Evolutionary conservation across 1,140 invertebrate species (phyloP).

Genomic region (Coboldia fuscipes): DNA sequence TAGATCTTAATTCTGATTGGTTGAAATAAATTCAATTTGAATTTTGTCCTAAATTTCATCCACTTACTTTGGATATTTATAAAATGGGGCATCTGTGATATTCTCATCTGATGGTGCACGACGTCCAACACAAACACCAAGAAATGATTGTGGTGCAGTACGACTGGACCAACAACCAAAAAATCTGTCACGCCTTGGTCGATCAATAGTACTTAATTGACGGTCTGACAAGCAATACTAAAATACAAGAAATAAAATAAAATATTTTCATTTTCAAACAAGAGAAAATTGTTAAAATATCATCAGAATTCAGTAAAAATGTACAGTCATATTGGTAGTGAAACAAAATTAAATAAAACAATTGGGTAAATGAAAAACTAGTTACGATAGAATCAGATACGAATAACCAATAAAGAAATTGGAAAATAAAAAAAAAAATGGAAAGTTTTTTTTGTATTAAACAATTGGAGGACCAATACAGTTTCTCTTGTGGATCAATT

Average conservation of each 20-base stretch:
- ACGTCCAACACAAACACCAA: constrained; percentile 66
- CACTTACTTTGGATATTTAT: constrained; percentile 38
- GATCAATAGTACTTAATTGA: constrained; percentile 66
- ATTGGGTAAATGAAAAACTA: too few relatives aligned
- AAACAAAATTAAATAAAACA: neutral
- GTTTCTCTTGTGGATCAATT: too few relatives aligned
- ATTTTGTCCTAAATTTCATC: too few relatives aligned
- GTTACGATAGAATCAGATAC: too few relatives aligned
- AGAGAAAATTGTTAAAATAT: neutral
- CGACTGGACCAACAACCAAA: constrained; percentile 61
- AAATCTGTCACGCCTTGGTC: constrained; percentile 41
- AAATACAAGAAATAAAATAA: too few relatives aligned
- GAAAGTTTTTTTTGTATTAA: too few relatives aligned
- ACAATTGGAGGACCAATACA: too few relatives aligned
- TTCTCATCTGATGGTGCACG: constrained; percentile 69
- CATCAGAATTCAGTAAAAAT: constrained; percentile 1
- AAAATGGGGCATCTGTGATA: constrained; percentile 46
- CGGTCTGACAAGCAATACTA: constrained; percentile 85
- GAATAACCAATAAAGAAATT: too few relatives aligned
- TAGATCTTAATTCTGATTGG: too few relatives aligned
- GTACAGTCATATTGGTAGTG: neutral
- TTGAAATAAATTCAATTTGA: too few relatives aligned
- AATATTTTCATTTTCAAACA: constrained; percentile 14
- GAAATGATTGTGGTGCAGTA: constrained; percentile 29
- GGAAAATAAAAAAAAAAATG: too few relatives aligned